phyloP scores from a whole-genome alignment of 1,140 invertebrate genomes.

The Leptopilina clavipes region DNA sequence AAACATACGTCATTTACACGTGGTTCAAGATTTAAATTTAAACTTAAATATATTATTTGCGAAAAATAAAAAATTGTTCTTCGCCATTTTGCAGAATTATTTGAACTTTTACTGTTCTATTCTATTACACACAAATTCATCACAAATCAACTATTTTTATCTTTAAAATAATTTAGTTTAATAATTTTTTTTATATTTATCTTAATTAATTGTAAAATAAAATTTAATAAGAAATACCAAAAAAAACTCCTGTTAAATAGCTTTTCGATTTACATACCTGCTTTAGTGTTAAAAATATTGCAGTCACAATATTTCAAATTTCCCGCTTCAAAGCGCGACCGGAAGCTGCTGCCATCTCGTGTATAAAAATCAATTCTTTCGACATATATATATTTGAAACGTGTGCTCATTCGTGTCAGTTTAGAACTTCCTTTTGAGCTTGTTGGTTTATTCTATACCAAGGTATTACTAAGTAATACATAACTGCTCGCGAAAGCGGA shows the following conservation, averaged over 20 bases:
- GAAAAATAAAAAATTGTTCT: neutral
- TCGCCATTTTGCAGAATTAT: neutral
- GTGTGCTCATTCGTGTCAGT: neutral
- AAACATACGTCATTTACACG: constrained; percentile 31
- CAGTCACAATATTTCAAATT: neutral
- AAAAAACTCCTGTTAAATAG: neutral
- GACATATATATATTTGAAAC: neutral
- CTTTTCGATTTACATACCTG: neutral
- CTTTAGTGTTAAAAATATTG: neutral
- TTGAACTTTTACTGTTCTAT: too few relatives aligned
- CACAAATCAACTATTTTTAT: too few relatives aligned
- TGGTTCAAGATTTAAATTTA: neutral
- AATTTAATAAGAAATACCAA: neutral
- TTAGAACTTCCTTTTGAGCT: constrained; percentile 2
- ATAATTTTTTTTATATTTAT: too few relatives aligned
- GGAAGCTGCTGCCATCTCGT: neutral
- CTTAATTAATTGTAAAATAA: neutral
- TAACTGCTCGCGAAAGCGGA: neutral
- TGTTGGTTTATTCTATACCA: constrained; percentile 21
- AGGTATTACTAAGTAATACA: neutral
- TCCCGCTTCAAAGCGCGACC: neutral
- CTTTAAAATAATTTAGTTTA: too few relatives aligned
- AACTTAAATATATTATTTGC: neutral
- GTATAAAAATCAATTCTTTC: neutral
- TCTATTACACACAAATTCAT: neutral